phyloP scores from a whole-genome alignment of 2,888 invertebrate genomes.

The Drosophila kambysellisi region DNA sequence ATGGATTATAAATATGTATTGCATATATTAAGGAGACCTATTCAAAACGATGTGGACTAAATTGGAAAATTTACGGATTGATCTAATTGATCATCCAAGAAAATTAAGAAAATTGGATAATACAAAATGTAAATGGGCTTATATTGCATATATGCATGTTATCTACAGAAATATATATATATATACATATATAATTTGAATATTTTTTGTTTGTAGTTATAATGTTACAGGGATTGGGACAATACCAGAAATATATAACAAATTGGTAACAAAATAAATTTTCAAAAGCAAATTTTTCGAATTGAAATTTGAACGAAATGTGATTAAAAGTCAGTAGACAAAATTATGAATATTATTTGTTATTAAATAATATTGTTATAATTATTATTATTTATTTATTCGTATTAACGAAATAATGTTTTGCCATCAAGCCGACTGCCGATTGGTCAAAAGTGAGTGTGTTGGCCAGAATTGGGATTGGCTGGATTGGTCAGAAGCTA shows the following conservation, averaged over 20 bases:
- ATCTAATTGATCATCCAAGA: background rate
- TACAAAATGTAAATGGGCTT: background rate
- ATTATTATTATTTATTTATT: background rate
- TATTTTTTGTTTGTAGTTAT: background rate
- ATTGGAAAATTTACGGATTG: background rate
- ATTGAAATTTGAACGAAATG: background rate
- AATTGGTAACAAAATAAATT: background rate
- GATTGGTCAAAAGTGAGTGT: background rate
- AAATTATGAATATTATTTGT: background rate
- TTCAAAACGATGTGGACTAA: background rate
- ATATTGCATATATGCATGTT: background rate
- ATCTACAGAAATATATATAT: background rate
- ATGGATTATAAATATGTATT: background rate
- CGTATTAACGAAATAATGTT: background rate
- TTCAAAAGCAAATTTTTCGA: background rate
- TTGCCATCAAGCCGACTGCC: background rate
- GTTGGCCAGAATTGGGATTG: constrained; percentile 24
- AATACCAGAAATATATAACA: background rate
- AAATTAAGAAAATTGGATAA: background rate
- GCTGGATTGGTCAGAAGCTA: constrained; percentile 24
- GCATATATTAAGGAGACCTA: background rate
- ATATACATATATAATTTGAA: background rate
- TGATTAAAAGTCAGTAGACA: background rate
- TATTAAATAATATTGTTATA: background rate
- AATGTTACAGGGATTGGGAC: background rate